Evolutionary conservation across 2,797 vertebrate genomes (phyloP), one percentile per base, ranked within the genome.

Genomic region (Anguilla megastoma): DNA sequence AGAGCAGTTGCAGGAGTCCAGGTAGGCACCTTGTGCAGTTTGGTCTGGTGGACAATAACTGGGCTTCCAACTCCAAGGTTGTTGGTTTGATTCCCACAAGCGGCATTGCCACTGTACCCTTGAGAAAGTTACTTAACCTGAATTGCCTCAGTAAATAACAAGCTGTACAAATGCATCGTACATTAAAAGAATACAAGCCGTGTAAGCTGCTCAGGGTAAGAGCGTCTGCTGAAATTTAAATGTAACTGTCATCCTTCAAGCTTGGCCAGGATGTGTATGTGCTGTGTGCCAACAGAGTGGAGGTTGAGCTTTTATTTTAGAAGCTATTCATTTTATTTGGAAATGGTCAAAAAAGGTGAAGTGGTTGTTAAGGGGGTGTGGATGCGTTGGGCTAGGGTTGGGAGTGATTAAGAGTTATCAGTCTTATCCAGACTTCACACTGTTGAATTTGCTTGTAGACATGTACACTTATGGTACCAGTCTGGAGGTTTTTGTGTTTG

Each of bases 301-400:
- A 89, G 87, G 89, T 92, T 94, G 88, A 87, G n/a, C 52, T 94
- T 66, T 95, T 96, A 56, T 56, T 52, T 52, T 52, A 52, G 50
- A 52, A 52, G 50, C 50, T 52, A 52, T 52, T 56, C 14, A 56
- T 56, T 18, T 56, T 95, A 96, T 96, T 96, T 96, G 96, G 95
- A 94, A 91, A 92, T 89, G 71, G 14, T 2, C 14, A 56, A 56
- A 2, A 56, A 56, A 36, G 48, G 54, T 60, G 82, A 79, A 84
- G 66, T 84, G 79, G 82, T 58, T 33, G 76, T 80, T 63, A 36
- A 6, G 2, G 27, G 60, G 79, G 76, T 24, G 58, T 76, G 56
- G 71, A 52, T 52, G 14, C 27, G 76, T n/a, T 36, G 50, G 85
- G 85, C 60, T 16, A 63, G 85, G 69, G 63, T 41, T 10, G 36